These are phyloP conservation scores for Aphodius granarius DNA, from an alignment of 2,888 invertebrate species.

Conservation along the genomic window DNA sequence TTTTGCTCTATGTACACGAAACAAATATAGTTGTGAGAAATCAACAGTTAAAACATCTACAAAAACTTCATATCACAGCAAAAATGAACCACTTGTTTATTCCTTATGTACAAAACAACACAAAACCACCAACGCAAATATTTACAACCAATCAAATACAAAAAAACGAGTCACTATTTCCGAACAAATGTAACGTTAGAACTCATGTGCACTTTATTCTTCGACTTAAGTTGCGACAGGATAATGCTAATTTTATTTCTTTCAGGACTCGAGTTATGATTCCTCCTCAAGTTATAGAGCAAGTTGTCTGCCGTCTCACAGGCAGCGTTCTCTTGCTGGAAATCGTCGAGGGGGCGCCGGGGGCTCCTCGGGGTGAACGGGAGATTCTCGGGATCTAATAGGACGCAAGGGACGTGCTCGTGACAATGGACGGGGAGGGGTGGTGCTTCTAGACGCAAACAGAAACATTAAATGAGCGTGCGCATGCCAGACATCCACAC, in stretches of 20 bases:
- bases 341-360: not conserved
- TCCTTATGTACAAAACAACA: not conserved
- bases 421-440: constrained; percentile 3
- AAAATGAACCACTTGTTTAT: not conserved
- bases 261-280: not conserved
- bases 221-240: constrained; percentile 16
- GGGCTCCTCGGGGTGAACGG: not conserved
- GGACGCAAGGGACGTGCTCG: not conserved
- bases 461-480: constrained; percentile 29
- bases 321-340: not conserved
- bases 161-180: constrained; percentile 15
- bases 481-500: constrained; percentile 32
- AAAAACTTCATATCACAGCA: not conserved
- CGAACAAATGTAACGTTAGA: constrained; percentile 26
- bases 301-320: not conserved
- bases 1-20: no score
- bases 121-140: not conserved
- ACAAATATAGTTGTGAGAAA: no score
- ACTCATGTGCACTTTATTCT: constrained; percentile 21
- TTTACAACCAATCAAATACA: not conserved
- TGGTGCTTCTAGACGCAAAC: constrained; percentile 23
- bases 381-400: not conserved
- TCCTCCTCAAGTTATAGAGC: constrained; percentile 1
- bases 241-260: not conserved
- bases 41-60: no score